Conservation (phyloP, 2,113 vertebrate genomes). For the Centropus bengalensis region DNA sequence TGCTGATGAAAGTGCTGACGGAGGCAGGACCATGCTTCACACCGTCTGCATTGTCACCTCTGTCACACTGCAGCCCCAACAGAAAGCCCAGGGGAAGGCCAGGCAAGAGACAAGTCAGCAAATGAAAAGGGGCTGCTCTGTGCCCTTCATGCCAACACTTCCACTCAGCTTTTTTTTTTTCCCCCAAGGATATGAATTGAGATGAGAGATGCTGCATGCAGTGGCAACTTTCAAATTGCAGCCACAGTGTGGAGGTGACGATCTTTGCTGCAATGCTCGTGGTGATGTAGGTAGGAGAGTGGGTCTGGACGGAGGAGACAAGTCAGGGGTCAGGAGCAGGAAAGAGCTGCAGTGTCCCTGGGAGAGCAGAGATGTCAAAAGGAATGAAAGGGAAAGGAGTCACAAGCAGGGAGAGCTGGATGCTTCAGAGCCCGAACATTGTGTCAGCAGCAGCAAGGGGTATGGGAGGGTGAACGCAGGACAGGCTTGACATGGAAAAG, state of each 20-base stretch:
- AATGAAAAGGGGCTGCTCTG: not conserved
- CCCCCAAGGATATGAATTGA: not conserved
- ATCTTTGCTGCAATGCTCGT: not conserved
- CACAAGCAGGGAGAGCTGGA: not conserved
- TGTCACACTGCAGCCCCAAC: not conserved
- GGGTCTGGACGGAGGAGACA: not conserved
- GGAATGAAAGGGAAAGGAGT: not conserved
- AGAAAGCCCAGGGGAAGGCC: not conserved
- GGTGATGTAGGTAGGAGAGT: not conserved
- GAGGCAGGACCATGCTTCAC: not conserved
- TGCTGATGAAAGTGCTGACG: constrained; percentile 1
- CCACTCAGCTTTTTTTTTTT: constrained; percentile 1
- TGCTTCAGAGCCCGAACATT: not conserved
- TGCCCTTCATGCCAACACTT: not conserved
- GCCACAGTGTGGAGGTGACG: not conserved
- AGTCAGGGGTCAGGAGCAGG: not conserved
- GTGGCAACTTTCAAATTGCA: not conserved
- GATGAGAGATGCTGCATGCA: not conserved
- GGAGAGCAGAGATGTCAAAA: not conserved
- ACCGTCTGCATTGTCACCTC: constrained; percentile 23
- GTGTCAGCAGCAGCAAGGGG: not conserved
- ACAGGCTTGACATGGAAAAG: not conserved
- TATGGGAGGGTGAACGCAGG: not conserved
- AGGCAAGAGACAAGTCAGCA: constrained; percentile 8
- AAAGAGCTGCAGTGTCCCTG: not conserved